Evolutionary conservation across 2,888 invertebrate genomes (phyloP), one percentile per base, ranked within the genome.

Genomic region (Imbricaverruca yamaguchii): DNA sequence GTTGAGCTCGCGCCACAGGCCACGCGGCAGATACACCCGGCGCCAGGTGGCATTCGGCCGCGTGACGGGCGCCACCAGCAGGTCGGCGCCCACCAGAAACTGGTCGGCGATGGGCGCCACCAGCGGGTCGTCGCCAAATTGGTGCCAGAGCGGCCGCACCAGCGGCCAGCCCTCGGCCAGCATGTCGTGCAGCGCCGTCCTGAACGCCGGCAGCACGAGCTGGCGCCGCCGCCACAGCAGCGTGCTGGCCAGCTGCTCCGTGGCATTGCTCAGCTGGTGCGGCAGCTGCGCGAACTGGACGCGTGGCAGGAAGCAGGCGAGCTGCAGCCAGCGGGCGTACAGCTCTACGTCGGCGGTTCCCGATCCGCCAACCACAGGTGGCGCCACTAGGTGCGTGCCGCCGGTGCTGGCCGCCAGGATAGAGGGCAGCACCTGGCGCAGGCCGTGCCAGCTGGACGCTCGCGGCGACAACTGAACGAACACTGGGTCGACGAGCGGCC

Each of bases 301-400:
- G 0, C 95, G 93, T 0, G 97, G 97, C 85, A 98, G 88, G 87
- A 97, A 97, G 0, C 94, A 93, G 3, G 94, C 93, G 85, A 97
- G 89, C 86, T 97, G 95, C 81, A 96, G 87, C 97, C 97, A 98
- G 82, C 97, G 90, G 84, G 95, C 91, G 85, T 94, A 96, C 81
- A 97, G 87, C 86, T 97, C 96, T 83, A 91, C 91, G 84, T 94
- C 93, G 0, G 94, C 94, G 67, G 18, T 81, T 81, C 56, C 86
- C 81, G 96, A 95, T 0, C 96, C 98, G 0, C 98, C 98, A 0
- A 98, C 94, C 9, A 96, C 93, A 0, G 97, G 97, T 0, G 97
- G 95, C 89, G 97, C 92, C 77, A 97, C 91, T 85, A 97, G 97
- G 0, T 96, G 96, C 87, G 94, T 97, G 0, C 98, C 98, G 80